Conservation (phyloP, 2,113 vertebrate species). For the Leptosomus discolor region DNA sequence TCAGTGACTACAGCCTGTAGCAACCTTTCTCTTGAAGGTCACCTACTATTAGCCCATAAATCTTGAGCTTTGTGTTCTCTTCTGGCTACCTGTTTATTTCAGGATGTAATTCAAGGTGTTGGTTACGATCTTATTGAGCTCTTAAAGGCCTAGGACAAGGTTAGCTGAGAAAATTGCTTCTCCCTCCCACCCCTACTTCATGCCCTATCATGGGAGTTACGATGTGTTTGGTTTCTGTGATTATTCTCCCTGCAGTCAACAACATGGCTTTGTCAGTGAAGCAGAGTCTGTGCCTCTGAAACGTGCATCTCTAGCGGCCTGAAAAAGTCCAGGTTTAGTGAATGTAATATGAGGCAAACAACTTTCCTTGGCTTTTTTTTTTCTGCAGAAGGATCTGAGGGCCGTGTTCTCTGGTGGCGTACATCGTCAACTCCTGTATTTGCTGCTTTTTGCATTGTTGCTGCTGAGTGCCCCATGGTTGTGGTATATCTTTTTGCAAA, state of each 20-base stretch:
- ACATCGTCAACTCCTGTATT: fast-evolving
- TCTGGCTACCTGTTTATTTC: constrained; percentile 59
- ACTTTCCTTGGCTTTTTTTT: neutral
- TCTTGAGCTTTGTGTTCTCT: constrained; percentile 7
- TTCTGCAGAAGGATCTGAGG: neutral
- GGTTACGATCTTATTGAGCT: constrained; percentile 42
- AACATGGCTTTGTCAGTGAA: neutral
- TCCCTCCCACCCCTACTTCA: neutral
- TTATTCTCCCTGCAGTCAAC: neutral
- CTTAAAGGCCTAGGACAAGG: constrained; percentile 29
- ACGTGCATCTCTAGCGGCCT: neutral
- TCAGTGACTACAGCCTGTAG: neutral
- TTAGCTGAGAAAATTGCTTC: constrained; percentile 64
- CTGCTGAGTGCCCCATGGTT: neutral
- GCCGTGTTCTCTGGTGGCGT: neutral
- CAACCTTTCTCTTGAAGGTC: constrained; percentile 48
- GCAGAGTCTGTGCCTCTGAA: neutral
- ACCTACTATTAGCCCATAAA: constrained; percentile 41
- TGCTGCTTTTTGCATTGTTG: neutral
- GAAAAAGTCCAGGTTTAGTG: neutral
- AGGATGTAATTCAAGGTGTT: constrained; percentile 55
- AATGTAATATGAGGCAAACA: neutral
- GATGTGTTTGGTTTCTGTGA: constrained; percentile 8
- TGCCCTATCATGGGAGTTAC: neutral
- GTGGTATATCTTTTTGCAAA: neutral